Conservation (phyloP, 2,888 invertebrate genomes). For the Drosophila neonasuta region DNA sequence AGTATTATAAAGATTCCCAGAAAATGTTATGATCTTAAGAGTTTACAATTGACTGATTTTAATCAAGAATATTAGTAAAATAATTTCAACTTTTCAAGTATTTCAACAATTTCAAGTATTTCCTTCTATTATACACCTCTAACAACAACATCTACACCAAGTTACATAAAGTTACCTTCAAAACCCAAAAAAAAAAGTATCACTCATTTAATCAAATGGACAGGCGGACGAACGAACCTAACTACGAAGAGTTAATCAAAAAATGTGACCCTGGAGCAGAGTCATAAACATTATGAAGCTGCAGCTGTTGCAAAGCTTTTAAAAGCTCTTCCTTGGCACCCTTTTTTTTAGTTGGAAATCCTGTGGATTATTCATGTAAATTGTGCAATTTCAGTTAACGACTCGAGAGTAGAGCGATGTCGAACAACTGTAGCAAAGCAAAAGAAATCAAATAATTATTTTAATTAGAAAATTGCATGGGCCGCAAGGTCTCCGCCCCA, state of each 20-base stretch:
- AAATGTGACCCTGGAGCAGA: neutral
- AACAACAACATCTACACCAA: neutral
- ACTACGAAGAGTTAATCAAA: neutral
- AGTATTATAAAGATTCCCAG: too few species aligned
- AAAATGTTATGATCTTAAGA: too few species aligned
- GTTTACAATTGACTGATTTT: too few species aligned
- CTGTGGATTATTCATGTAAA: neutral
- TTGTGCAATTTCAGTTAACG: conserved; percentile 1
- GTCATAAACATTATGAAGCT: neutral
- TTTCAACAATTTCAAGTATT: too few species aligned
- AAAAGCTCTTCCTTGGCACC: neutral
- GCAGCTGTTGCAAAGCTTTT: neutral
- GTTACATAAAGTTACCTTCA: neutral
- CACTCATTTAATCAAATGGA: neutral
- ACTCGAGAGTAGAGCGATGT: neutral
- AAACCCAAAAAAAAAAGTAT: neutral
- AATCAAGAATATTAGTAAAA: too few species aligned
- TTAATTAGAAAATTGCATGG: conserved; percentile 55
- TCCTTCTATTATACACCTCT: too few species aligned
- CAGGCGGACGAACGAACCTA: neutral
- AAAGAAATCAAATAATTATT: conserved; percentile 51
- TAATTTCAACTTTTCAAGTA: too few species aligned
- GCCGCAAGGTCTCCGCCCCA: neutral
- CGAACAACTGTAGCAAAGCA: conserved; percentile 11
- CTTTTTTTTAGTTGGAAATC: neutral